Conservation (phyloP, 2,888 invertebrate genomes). For the Polyommatus iphigenia region DNA sequence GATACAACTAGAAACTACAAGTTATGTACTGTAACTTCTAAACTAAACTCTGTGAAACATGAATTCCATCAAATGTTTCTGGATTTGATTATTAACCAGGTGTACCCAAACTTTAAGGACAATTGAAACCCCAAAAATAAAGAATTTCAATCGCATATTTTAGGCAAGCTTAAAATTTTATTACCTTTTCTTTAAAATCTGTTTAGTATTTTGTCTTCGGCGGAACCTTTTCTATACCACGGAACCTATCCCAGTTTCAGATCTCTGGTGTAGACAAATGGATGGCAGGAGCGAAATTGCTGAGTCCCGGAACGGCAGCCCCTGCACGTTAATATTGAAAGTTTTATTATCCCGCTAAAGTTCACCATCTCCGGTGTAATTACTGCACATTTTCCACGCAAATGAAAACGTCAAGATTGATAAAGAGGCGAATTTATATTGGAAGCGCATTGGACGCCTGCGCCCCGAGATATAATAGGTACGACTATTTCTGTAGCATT, state of each 20-base stretch:
- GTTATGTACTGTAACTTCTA: too few relatives aligned
- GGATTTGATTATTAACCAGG: too few relatives aligned
- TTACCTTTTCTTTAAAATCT: too few relatives aligned
- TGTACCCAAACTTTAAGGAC: too few relatives aligned
- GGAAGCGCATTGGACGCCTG: not conserved
- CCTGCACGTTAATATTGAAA: conserved; percentile 46
- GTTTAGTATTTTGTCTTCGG: too few relatives aligned
- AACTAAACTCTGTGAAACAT: too few relatives aligned
- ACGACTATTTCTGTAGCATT: not conserved
- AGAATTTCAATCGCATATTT: too few relatives aligned
- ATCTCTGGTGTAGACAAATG: conserved; percentile 35
- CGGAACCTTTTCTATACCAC: not conserved
- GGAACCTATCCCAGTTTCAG: not conserved
- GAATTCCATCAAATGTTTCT: too few relatives aligned
- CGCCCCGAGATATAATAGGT: not conserved
- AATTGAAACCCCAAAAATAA: too few relatives aligned
- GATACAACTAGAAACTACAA: too few relatives aligned
- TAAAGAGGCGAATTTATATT: conserved; percentile 30
- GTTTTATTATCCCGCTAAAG: conserved; percentile 42
- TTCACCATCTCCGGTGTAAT: conserved; percentile 41
- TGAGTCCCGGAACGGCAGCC: conserved; percentile 41
- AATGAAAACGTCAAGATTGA: conserved; percentile 27
- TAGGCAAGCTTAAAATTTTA: too few relatives aligned
- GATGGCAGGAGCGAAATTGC: conserved; percentile 40
- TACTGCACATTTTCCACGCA: conserved; percentile 38